Base-by-base conservation (phyloP, 2,797 vertebrate genomes). In the Zalophus californianus region DNA sequence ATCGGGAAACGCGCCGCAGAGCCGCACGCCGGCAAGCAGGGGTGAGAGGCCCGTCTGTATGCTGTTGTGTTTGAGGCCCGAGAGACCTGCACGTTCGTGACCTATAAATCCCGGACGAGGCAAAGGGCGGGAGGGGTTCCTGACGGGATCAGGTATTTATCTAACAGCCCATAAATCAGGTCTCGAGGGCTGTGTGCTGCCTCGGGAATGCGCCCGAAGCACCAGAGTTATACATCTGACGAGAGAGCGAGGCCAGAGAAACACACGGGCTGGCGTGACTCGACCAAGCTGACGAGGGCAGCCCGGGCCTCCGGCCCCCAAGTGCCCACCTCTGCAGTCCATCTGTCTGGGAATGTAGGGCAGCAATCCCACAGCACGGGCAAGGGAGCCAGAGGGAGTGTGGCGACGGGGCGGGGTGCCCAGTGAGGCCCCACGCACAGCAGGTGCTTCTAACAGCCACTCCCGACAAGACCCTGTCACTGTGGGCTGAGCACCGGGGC, bases 101-200 rank as follows among this genome's bases (percentile, higher is more conserved):
- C 90, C 96, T 7, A 73, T 25, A 97, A 96, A 96, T 11, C 83
- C 54, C 50, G 72, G 48, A 35, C 58, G 75, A 38, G 86, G 80
- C 58, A 20, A 20, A 82, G 91, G 54, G n/a, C n/a, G 32, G 92
- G 82, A 97, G 29, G 92, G 15, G 15, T 64, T 91, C 58, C 89
- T 64, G 85, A 78, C 68, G 25, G 52, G 96, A 97, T 29, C 92
- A 86, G 94, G 90, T 72, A 25, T 93, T 92, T 62, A 29, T 92
- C 97, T 84, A 79, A 0, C 0, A 0, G 83, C 91, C 84, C 50
- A 0, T 58, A 92, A 95, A 96, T 82, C 14, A 72, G 58, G 56
- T 83, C 97, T 79, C 41, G 1, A 86, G 92, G 90, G 66, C 62
- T 18, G 13, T 27, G 0, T 16, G 8, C 23, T 62, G 86, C 91